A percentile compares a stretch with the other conserved stretches of the same genome.
phyloP scores from a whole-genome alignment of 2,797 vertebrate genomes.

The Notoglanidium macrostoma region DNA sequence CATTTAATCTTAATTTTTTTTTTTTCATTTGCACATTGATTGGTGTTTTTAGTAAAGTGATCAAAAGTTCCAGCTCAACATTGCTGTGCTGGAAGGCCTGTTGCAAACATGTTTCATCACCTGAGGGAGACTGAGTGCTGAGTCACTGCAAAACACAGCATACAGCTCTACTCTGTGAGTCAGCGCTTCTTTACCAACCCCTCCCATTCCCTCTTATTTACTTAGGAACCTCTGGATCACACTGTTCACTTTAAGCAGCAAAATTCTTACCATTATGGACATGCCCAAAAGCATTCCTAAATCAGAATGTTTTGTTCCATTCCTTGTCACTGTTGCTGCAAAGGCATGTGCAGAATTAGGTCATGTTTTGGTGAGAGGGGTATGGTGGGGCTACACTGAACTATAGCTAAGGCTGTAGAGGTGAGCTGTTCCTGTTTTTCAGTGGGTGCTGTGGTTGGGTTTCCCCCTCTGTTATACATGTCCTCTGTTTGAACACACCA shows the following conservation, averaged over 20 bases:
- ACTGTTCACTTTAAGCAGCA: constrained; percentile 13
- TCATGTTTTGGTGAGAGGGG: constrained; percentile 40
- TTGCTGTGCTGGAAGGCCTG: constrained; percentile 28
- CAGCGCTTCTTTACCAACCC: constrained; percentile 33
- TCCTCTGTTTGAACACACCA: constrained; percentile 39
- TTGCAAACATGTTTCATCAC: constrained; percentile 42
- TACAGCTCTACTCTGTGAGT: constrained; percentile 25
- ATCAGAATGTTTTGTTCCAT: constrained; percentile 26
- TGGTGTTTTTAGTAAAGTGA: neutral
- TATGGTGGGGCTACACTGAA: constrained; percentile 4
- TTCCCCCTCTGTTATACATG: constrained; percentile 39
- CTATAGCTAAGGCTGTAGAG: constrained; percentile 19
- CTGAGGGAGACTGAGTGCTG: constrained; percentile 41
- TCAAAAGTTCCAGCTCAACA: constrained; percentile 27
- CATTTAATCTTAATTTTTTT: neutral
- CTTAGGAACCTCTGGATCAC: constrained; percentile 13
- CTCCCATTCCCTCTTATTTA: constrained; percentile 23
- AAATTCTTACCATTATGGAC: neutral
- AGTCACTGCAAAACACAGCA: constrained; percentile 47
- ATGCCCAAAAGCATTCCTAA: constrained; percentile 9
- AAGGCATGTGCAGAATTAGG: constrained; percentile 36
- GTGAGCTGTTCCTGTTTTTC: constrained; percentile 37
- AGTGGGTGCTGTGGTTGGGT: constrained; percentile 3
- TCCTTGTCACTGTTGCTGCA: neutral
- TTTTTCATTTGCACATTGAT: neutral